These are phyloP conservation scores for Enteromius afrohamiltoni DNA, from an alignment of 2,797 vertebrate genomes.

Conservation along the genomic window DNA sequence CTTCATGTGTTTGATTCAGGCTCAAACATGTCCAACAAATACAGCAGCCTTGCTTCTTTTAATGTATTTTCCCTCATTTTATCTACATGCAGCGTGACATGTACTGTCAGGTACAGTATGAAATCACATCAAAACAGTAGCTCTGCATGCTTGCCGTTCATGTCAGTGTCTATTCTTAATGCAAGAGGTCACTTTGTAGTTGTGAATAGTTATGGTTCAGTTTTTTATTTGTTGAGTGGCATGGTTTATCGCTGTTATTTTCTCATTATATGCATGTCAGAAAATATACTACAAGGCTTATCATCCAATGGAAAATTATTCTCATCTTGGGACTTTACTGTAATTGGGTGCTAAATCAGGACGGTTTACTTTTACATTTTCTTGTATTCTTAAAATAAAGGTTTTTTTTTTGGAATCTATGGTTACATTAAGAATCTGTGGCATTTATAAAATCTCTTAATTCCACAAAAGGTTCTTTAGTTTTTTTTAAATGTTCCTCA, in stretches of 20 bases:
- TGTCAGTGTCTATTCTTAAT: constrained; percentile 16
- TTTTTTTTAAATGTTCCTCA: not conserved
- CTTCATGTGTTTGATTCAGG: not conserved
- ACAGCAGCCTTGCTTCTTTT: constrained; percentile 1
- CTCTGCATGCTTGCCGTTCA: constrained; percentile 14
- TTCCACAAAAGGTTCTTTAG: not conserved
- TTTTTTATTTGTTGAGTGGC: not conserved
- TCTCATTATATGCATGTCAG: constrained; percentile 3
- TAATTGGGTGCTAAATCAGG: not conserved
- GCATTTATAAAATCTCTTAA: not conserved
- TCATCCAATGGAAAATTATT: not conserved
- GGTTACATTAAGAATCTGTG: not conserved
- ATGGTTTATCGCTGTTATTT: not conserved
- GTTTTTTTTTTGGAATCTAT: not conserved
- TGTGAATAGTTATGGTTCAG: not conserved
- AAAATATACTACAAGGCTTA: not conserved
- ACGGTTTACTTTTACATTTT: not conserved
- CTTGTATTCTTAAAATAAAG: not conserved
- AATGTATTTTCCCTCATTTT: constrained; percentile 68
- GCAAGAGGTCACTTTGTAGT: not conserved
- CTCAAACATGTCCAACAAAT: not conserved
- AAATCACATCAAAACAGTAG: not conserved
- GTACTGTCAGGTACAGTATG: constrained; percentile 81
- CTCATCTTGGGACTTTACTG: not conserved
- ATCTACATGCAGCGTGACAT: constrained; percentile 84